Conservation (phyloP, 2,113 vertebrate species). For the Seriola rivoliana region DNA sequence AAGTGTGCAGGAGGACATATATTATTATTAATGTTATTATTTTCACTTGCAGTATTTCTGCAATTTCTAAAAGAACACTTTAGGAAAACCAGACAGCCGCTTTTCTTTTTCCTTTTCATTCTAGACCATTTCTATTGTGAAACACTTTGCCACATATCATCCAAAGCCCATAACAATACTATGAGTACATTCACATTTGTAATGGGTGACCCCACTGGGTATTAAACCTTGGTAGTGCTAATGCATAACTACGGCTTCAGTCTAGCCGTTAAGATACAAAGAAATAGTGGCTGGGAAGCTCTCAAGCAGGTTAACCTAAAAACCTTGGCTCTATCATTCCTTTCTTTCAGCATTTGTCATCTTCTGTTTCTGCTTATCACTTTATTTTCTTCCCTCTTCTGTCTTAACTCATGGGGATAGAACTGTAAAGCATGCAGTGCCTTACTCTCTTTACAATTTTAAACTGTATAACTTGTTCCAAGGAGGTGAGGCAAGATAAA, state of each 20-base stretch:
- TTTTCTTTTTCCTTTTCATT: background rate
- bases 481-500: constrained; percentile 2
- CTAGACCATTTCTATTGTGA: background rate
- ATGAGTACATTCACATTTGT: constrained; percentile 26
- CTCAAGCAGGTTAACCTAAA: constrained; percentile 8
- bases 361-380: background rate
- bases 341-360: constrained; percentile 8
- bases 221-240: constrained; percentile 24
- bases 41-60: background rate
- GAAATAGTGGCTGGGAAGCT: constrained; percentile 18
- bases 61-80: background rate
- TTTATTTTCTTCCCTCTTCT: constrained; percentile 7
- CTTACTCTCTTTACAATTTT: constrained; percentile 18
- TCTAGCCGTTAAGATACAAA: constrained; percentile 24
- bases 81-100: background rate
- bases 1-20: no score
- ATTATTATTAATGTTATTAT: no score
- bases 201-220: background rate
- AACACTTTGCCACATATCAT: constrained; percentile 16
- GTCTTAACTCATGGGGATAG: constrained; percentile 4
- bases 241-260: constrained; percentile 14
- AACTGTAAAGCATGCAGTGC: background rate
- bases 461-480: constrained; percentile 16
- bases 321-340: background rate
- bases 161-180: constrained; percentile 19